Conservation (phyloP, 2,888 invertebrate genomes). For the Trachelus troglodyta region DNA sequence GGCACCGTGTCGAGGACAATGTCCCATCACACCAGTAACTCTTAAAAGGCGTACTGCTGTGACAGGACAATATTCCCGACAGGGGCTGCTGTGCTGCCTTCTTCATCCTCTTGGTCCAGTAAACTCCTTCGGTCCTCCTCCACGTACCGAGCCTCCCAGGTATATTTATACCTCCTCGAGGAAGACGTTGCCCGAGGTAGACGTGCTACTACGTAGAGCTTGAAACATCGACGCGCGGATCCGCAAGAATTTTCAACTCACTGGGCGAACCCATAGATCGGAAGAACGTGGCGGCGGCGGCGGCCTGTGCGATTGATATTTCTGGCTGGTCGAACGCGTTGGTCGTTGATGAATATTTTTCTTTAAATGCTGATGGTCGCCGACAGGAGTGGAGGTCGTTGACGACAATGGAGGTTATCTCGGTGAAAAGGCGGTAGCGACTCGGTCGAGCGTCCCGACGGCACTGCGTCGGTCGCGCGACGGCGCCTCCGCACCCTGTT, state of each 20-base stretch:
- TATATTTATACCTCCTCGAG: slow-evolving; percentile 13
- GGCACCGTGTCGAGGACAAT: slow-evolving; percentile 74
- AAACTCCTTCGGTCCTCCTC: not conserved
- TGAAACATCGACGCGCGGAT: no score
- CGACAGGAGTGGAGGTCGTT: slow-evolving; percentile 12
- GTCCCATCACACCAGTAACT: slow-evolving; percentile 94
- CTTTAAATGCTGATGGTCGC: not conserved
- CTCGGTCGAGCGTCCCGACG: slow-evolving; percentile 62
- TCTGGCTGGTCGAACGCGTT: no score
- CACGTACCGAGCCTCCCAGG: slow-evolving; percentile 3
- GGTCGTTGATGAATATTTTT: no score
- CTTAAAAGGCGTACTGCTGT: slow-evolving; percentile 88
- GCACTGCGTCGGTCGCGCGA: slow-evolving; percentile 63
- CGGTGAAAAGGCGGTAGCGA: slow-evolving; percentile 33
- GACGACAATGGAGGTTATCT: slow-evolving; percentile 19
- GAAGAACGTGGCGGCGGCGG: no score
- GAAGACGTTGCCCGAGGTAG: slow-evolving; percentile 4
- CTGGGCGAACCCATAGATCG: no score
- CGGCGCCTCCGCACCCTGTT: slow-evolving; percentile 56
- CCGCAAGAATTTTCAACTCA: no score
- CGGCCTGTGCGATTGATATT: no score
- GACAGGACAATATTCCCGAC: slow-evolving; percentile 97
- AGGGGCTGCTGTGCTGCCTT: slow-evolving; percentile 53
- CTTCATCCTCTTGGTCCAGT: slow-evolving; percentile 11
- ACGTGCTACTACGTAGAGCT: no score